Percentiles rank a stretch among this genome's conserved stretches.
Conservation (phyloP, 2,888 invertebrate species). For the Archips xylosteana region DNA sequence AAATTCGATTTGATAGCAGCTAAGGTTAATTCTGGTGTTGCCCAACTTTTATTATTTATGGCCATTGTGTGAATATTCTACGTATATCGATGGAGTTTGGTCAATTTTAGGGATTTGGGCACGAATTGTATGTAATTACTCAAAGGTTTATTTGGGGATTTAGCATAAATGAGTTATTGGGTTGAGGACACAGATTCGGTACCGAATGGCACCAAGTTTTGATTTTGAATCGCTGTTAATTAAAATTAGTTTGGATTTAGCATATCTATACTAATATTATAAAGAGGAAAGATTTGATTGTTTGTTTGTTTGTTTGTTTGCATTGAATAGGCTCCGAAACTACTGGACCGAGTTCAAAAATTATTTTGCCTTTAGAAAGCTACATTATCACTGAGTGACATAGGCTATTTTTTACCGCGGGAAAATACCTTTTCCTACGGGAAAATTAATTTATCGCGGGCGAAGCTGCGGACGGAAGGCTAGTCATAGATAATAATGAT, state of each 20-base stretch:
- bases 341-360: no score
- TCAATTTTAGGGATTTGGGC: slow-evolving; percentile 8
- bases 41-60: slow-evolving; percentile 18
- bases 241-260: neutral
- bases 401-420: no score
- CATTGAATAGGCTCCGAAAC: no score
- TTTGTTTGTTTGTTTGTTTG: no score
- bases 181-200: neutral
- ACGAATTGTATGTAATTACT: slow-evolving; percentile 6
- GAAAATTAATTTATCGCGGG: no score
- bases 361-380: no score
- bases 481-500: no score
- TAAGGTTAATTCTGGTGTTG: slow-evolving; percentile 4
- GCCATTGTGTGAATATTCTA: slow-evolving; percentile 4
- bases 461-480: no score
- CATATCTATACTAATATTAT: no score
- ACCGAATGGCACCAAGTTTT: neutral
- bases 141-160: slow-evolving; percentile 6
- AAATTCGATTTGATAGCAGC: slow-evolving; percentile 29
- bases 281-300: no score
- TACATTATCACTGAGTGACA: no score
- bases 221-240: neutral
- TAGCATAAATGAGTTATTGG: neutral
- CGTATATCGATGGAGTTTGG: slow-evolving; percentile 5
- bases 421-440: no score